Evolutionary conservation across 1,140 invertebrate genomes (phyloP).

Genomic region (Cyclina sinensis): DNA sequence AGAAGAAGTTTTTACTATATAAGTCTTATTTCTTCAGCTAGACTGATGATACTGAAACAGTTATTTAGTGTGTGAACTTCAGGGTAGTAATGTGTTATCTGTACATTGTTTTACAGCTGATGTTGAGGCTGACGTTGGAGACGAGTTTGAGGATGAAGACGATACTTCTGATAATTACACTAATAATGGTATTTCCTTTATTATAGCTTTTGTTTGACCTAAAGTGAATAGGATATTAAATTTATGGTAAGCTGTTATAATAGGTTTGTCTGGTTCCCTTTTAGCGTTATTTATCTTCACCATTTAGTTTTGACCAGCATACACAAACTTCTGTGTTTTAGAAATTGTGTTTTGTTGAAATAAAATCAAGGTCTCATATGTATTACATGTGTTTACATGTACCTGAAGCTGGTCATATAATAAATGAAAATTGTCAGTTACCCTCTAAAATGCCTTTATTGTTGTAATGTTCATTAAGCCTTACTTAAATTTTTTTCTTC

Average conservation of each 20-base stretch:
- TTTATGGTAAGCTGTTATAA: too few species aligned
- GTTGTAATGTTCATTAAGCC: not conserved
- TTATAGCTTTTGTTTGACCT: not conserved
- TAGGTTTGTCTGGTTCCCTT: not conserved
- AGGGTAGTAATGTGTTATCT: not conserved
- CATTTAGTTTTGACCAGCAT: not conserved
- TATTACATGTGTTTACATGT: not conserved
- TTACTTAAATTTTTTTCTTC: not conserved
- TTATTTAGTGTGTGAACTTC: not conserved
- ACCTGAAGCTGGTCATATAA: not conserved
- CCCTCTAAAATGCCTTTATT: not conserved
- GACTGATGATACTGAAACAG: not conserved
- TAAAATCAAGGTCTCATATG: not conserved
- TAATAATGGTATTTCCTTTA: not conserved
- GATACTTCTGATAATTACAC: not conserved
- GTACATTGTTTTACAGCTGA: conserved; percentile 8
- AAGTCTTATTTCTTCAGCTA: too few species aligned
- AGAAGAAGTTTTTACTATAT: too few species aligned
- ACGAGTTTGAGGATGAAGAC: not conserved
- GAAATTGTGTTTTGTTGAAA: not conserved
- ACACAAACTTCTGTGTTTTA: too few species aligned
- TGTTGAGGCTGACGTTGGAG: not conserved
- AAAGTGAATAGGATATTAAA: too few species aligned
- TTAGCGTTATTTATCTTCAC: not conserved
- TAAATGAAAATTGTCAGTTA: not conserved